Evolutionary conservation across 2,797 vertebrate genomes (phyloP).

Genomic region (Acanthurus leucopareius): DNA sequence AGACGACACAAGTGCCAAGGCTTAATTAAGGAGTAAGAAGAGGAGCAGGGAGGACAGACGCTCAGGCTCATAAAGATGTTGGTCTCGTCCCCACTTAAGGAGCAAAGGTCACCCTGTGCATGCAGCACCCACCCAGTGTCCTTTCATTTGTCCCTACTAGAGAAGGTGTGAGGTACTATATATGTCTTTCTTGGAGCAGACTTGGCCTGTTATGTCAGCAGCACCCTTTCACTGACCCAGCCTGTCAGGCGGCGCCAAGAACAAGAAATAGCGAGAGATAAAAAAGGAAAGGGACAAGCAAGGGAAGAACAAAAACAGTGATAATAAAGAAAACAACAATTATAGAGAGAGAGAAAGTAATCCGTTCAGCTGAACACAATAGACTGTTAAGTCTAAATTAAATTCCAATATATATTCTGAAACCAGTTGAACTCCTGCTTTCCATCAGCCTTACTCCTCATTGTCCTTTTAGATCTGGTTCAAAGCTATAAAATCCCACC

Average conservation of each 20-base stretch:
- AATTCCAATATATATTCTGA: constrained; percentile 15
- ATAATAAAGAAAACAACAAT: constrained; percentile 48
- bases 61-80: constrained; percentile 64
- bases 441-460: constrained; percentile 5
- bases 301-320: constrained; percentile 49
- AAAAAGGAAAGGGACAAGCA: constrained; percentile 44
- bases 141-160: constrained; percentile 52
- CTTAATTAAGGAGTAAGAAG: constrained; percentile 75
- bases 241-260: constrained; percentile 71
- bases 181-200: constrained; percentile 73
- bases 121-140: constrained; percentile 47
- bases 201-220: constrained; percentile 70
- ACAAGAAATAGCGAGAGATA: constrained; percentile 58
- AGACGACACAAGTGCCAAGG: constrained; percentile 69
- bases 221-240: constrained; percentile 73
- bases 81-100: constrained; percentile 56
- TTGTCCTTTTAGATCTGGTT: constrained; percentile 35
- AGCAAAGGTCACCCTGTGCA: constrained; percentile 52
- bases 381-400: constrained; percentile 2
- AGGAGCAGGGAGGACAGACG: constrained; percentile 65
- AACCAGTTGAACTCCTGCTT: constrained; percentile 21
- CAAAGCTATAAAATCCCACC: constrained; percentile 49
- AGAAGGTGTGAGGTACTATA: constrained; percentile 72
- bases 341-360: constrained; percentile 25
- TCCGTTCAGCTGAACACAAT: constrained; percentile 30